phyloP scores from a whole-genome alignment of 2,797 vertebrate species.

The Pangasius larnaudii region DNA sequence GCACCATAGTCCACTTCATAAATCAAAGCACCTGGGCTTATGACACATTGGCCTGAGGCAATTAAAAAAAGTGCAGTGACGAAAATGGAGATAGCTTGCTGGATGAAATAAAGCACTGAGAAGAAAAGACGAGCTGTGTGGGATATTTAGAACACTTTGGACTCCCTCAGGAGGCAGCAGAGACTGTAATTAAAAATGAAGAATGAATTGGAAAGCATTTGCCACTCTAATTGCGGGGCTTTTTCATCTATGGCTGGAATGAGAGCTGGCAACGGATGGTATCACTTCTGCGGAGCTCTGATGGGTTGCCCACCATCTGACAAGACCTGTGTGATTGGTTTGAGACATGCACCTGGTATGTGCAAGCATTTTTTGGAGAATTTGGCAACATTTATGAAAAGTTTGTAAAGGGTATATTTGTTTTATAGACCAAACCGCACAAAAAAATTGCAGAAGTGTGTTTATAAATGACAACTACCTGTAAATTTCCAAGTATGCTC shows the following conservation, averaged over 20 bases:
- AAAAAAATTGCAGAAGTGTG: too few relatives aligned
- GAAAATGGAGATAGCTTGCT: conserved; percentile 18
- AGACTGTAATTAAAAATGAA: conserved; percentile 55
- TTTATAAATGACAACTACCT: neutral
- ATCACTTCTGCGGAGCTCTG: conserved; percentile 40
- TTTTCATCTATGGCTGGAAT: conserved; percentile 45
- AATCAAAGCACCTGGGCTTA: conserved; percentile 59
- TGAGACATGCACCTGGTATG: conserved; percentile 40
- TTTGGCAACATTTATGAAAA: neutral
- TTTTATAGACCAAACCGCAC: neutral
- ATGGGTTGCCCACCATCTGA: conserved; percentile 48
- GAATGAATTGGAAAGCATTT: conserved; percentile 46
- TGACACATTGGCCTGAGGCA: conserved; percentile 52
- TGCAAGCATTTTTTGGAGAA: conserved; percentile 35
- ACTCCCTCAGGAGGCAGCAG: conserved; percentile 32
- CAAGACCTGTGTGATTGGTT: conserved; percentile 25
- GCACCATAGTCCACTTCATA: conserved; percentile 52
- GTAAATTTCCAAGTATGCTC: neutral
- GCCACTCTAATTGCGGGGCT: conserved; percentile 44
- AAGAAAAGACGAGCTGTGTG: conserved; percentile 33
- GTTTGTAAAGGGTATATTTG: neutral
- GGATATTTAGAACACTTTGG: conserved; percentile 44
- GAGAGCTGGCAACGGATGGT: conserved; percentile 28
- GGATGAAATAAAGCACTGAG: conserved; percentile 35
- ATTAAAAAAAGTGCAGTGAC: conserved; percentile 47